phyloP scores from a whole-genome alignment of 2,888 invertebrate species.

The Tetropium fuscum region DNA sequence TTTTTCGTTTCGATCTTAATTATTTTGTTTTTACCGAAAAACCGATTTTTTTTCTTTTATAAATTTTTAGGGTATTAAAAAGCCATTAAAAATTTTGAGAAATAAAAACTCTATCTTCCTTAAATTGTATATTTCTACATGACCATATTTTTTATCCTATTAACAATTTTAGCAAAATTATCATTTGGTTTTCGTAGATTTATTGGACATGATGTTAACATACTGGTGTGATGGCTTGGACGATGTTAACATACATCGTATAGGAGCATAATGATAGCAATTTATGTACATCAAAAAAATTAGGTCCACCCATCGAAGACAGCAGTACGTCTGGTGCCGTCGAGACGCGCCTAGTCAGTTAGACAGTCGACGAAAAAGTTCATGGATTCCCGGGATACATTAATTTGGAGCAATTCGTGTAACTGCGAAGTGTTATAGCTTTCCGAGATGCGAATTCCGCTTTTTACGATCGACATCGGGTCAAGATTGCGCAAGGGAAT shows the following conservation, averaged over 20 bases:
- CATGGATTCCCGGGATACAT: constrained; percentile 28
- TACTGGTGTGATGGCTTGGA: neutral
- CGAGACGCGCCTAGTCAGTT: constrained; percentile 35
- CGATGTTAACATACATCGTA: constrained; percentile 5
- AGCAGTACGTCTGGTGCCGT: constrained; percentile 2
- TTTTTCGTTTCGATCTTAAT: too few species aligned
- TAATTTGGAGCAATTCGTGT: constrained; percentile 29
- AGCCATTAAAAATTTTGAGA: too few species aligned
- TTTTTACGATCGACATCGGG: constrained; percentile 29
- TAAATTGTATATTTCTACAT: too few species aligned
- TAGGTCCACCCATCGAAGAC: constrained; percentile 16
- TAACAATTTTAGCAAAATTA: too few species aligned
- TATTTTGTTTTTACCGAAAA: too few species aligned
- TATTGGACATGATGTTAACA: too few species aligned
- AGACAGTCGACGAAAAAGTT: constrained; percentile 29
- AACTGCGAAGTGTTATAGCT: constrained; percentile 28
- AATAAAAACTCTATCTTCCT: too few species aligned
- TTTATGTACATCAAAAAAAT: constrained; percentile 17
- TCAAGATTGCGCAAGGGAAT: constrained; percentile 34
- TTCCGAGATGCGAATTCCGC: constrained; percentile 30
- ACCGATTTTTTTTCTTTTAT: too few species aligned
- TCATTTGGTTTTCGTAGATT: too few species aligned
- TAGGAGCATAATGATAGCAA: neutral
- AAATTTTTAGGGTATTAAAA: too few species aligned
- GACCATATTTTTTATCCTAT: too few species aligned